phyloP scores from a whole-genome alignment of 2,797 vertebrate species.

The Ctenochaetus hawaiiensis region DNA sequence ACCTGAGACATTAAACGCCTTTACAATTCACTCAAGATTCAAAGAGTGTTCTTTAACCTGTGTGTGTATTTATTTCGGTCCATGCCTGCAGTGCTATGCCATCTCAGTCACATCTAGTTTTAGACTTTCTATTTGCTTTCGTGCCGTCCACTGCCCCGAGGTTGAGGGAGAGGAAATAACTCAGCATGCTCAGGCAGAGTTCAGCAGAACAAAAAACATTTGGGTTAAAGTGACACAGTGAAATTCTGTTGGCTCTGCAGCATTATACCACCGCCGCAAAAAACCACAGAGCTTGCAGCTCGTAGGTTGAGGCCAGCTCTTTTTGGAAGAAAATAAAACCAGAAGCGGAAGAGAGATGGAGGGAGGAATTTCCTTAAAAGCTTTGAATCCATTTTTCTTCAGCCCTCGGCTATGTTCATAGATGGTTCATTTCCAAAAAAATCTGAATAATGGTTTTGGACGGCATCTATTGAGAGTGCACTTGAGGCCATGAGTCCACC shows the following conservation, averaged over 20 bases:
- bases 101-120: conserved; percentile 61
- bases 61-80: conserved; percentile 13
- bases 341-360: conserved; percentile 24
- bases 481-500: conserved; percentile 54
- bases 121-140: conserved; percentile 63
- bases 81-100: conserved; percentile 26
- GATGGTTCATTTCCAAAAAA: conserved; percentile 69
- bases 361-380: conserved; percentile 57
- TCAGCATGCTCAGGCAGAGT: conserved; percentile 48
- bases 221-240: conserved; percentile 59
- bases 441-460: conserved; percentile 71
- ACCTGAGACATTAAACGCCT: background rate
- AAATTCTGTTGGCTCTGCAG: conserved; percentile 58
- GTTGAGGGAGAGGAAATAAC: conserved; percentile 63
- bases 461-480: conserved; percentile 60
- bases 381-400: conserved; percentile 47
- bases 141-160: conserved; percentile 48
- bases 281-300: conserved; percentile 52
- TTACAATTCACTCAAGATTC: conserved; percentile 9
- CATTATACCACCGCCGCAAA: conserved; percentile 30
- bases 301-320: conserved; percentile 22
- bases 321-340: conserved; percentile 17
- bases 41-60: conserved; percentile 16
- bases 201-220: conserved; percentile 69
- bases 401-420: conserved; percentile 52